Evolutionary conservation across 2,888 invertebrate species (phyloP).

Genomic region (Agonopterix alstromeriana): DNA sequence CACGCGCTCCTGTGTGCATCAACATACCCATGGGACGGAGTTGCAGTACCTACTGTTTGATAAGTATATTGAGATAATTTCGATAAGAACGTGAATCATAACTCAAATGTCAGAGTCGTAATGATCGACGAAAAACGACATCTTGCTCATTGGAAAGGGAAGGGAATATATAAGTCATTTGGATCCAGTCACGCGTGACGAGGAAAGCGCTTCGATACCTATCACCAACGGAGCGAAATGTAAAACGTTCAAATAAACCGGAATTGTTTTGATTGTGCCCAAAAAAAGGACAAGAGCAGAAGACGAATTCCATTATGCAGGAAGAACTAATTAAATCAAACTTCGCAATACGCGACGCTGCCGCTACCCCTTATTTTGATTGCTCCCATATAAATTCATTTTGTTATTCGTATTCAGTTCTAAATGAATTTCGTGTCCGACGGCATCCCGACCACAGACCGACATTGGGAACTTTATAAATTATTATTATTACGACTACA

Average conservation of each 20-base stretch:
- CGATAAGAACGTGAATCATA: too few species aligned
- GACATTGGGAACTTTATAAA: conserved; percentile 55
- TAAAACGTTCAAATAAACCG: conserved; percentile 7
- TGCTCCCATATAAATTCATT: conserved; percentile 55
- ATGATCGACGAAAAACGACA: too few species aligned
- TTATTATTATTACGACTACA: conserved; percentile 49
- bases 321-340: conserved; percentile 53
- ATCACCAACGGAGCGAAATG: conserved; percentile 4
- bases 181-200: background rate
- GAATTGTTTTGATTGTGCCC: conserved; percentile 28
- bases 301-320: conserved; percentile 42
- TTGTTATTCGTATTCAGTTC: conserved; percentile 42
- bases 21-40: too few species aligned
- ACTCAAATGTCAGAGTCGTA: background rate
- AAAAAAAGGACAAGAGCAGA: conserved; percentile 35
- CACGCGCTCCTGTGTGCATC: too few species aligned
- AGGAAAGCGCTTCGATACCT: background rate
- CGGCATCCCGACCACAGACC: conserved; percentile 38
- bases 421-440: conserved; percentile 55
- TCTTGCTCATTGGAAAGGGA: too few species aligned
- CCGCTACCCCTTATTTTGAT: conserved; percentile 52
- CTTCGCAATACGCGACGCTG: conserved; percentile 15
- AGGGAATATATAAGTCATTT: background rate
- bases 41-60: too few species aligned
- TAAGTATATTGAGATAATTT: too few species aligned